Evolutionary conservation across 2,797 vertebrate genomes (phyloP), one percentile per base, ranked within the genome.

Genomic region (Esox lucius): DNA sequence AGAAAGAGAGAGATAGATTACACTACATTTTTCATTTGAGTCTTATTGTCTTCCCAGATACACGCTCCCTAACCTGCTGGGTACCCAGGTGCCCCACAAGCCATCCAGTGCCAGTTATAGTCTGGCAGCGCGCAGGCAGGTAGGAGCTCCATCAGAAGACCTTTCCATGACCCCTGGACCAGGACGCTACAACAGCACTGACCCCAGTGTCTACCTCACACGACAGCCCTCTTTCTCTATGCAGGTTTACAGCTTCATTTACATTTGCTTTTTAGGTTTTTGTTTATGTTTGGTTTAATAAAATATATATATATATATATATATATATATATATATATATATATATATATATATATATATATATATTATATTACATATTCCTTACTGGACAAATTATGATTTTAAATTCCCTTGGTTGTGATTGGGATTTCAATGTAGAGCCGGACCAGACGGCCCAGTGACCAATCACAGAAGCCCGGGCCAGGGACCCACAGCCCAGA

Each of bases 151-250:
- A 0, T 83, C 91, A 0, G 94, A 95, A 73, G 96, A 96, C 77
- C 92, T 95, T 0, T 82, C 94, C 2, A 86, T 86, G 86, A 95
- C 89, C 0, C 96, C 96, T 0, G 96, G 96, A 8, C 96, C 96
- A 0, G 95, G 93, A 12, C 91, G 89, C 39, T 97, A 98, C 76
- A 90, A 91, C 19, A 91, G 89, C 81, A 95, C 92, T 0, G 89
- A 95, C 74, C 94, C 94, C 0, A 93, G 93, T 3, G 11, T 92
- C 31, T 96, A 95, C 84, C 87, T 89, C 49, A 89, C 79, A 39
- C 93, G 94, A 19, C 90, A 90, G 78, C 96, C 96, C 0, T 95
- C 95, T 24, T 97, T 95, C 90, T 95, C 95, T 76, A 95, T 97
- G 81, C 93, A 59, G 56, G 56, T 59, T 22, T 0, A 24, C 11